Percentiles rank a stretch among this genome's conserved stretches.
Conservation (phyloP, 2,888 invertebrate genomes). For the Campopleginae sp. region DNA sequence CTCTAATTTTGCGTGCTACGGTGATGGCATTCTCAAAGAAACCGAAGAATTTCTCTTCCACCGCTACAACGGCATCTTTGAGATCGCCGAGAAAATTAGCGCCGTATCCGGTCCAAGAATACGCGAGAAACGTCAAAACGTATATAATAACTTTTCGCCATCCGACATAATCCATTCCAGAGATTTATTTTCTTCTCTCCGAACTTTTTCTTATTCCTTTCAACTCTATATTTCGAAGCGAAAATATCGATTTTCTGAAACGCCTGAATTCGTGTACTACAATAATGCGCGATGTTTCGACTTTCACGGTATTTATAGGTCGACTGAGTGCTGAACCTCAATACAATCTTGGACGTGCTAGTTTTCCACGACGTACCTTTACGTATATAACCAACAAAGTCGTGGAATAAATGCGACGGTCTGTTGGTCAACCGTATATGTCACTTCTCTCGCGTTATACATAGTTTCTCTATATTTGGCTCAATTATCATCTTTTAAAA, state of each 20-base stretch:
- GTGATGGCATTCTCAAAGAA: slow-evolving; percentile 90
- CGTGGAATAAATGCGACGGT: background rate
- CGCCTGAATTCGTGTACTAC: slow-evolving; percentile 1
- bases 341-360: slow-evolving; percentile 19
- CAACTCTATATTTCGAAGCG: background rate
- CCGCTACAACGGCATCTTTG: slow-evolving; percentile 91
- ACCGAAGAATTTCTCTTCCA: slow-evolving; percentile 92
- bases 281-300: slow-evolving; percentile 7
- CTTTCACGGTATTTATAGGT: slow-evolving; percentile 74
- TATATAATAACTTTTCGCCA: slow-evolving; percentile 92
- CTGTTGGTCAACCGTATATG: slow-evolving; percentile 30
- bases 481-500: slow-evolving; percentile 8
- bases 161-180: slow-evolving; percentile 88
- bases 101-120: slow-evolving; percentile 93
- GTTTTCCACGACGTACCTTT: slow-evolving; percentile 23
- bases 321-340: slow-evolving; percentile 61
- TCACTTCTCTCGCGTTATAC: slow-evolving; percentile 14
- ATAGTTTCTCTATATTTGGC: slow-evolving; percentile 12
- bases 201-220: background rate
- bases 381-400: slow-evolving; percentile 25
- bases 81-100: slow-evolving; percentile 90
- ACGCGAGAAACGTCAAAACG: slow-evolving; percentile 90
- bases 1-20: slow-evolving; percentile 90
- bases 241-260: slow-evolving; percentile 43
- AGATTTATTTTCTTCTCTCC: background rate